Evolutionary conservation across 2,888 invertebrate species (phyloP), one percentile per base, ranked within the genome.

Genomic region (Euplexia lucipara): DNA sequence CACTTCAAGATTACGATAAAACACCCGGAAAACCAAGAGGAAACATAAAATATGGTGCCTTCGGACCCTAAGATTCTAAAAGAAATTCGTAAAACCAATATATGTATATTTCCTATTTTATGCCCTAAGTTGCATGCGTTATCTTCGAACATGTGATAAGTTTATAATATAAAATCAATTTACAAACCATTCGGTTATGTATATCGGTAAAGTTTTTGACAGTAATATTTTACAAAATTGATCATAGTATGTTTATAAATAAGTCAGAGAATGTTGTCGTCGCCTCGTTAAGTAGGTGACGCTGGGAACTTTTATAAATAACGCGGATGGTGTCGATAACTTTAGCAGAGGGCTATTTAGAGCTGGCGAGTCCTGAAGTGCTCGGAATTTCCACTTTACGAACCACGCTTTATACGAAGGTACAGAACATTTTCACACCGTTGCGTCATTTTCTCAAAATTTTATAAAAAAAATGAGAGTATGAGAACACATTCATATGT

Each of bases 281-380:
- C 54, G 32, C 14, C 42, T 45, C 49, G 49, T 61, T 60, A 56
- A 49, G 58, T 53, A 56, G 41, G 51, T 18, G 48, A 42, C 42
- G 59, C 39, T 59, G 59, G 42, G 47, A 67, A 62, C 49, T 71
- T 72, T 78, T 78, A 77, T 78, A 75, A 77, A 78, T 77, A 78
- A 77, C 59, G 37, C 14, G 54, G 44, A 56, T 57, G 49, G 56
- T 67, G 45, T 67, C 64, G 58, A 77, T 70, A 78, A 62, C 52
- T 78, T 69, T 57, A 66, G 67, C 39, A 35, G 20, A 32, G 42
- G 48, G 58, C 61, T 75, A 78, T 78, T 70, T 62, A 42, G 45
- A 61, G 58, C 62, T 49, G 49, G 30, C 22, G 32, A 49, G 14
- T 62, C 68, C 44, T 63, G 18, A 52, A 64, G 47, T 47, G 56